Evolutionary conservation across 2,113 vertebrate genomes (phyloP).

Genomic region (Tringa solitaria): DNA sequence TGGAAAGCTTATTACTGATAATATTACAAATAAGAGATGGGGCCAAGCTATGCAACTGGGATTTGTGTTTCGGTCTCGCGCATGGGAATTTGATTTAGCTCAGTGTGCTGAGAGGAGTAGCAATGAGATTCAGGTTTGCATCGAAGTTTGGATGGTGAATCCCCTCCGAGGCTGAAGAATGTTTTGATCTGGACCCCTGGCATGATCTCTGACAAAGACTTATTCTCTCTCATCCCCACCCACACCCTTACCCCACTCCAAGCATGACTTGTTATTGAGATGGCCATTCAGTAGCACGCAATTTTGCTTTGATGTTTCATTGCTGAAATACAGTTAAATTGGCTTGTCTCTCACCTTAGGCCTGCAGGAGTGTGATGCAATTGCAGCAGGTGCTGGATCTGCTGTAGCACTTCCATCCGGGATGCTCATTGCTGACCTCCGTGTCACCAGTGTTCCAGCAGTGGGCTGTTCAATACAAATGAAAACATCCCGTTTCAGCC

Average conservation of each 20-base stretch:
- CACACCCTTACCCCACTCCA: background rate
- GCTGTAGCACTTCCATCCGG: accelerated
- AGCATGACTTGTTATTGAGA: background rate
- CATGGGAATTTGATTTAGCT: conserved; percentile 40
- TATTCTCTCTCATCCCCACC: background rate
- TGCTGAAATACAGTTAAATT: conserved; percentile 32
- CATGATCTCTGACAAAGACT: background rate
- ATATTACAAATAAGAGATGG: conserved; percentile 18
- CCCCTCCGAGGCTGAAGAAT: background rate
- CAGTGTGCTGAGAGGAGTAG: conserved; percentile 1
- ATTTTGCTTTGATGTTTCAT: conserved; percentile 42
- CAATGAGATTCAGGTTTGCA: conserved; percentile 33
- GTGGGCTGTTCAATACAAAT: background rate
- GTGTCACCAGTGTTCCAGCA: background rate
- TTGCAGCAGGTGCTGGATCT: background rate
- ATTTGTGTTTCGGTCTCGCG: background rate
- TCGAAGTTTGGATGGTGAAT: background rate
- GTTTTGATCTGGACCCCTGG: conserved; percentile 42
- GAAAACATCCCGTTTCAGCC: background rate
- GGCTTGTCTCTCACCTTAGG: conserved; percentile 49
- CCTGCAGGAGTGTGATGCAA: background rate
- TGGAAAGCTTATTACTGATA: conserved; percentile 12
- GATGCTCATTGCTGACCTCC: background rate
- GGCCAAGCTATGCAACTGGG: background rate
- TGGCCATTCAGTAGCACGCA: background rate